These are phyloP conservation scores for Alloplasta piceator DNA, from an alignment of 2,888 invertebrate genomes.

Conservation along the genomic window DNA sequence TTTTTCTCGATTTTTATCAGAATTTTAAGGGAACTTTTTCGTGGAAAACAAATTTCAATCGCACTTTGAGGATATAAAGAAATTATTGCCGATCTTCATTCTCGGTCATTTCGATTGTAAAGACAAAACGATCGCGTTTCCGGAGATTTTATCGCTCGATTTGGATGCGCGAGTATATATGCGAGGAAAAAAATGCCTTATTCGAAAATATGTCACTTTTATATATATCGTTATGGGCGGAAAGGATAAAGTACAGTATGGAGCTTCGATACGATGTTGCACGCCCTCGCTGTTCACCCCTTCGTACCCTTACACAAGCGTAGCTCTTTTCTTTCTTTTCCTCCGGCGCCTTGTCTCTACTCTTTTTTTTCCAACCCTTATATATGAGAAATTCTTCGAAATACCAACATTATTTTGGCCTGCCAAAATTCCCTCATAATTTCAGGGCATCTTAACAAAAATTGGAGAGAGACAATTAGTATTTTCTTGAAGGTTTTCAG, in stretches of 20 bases:
- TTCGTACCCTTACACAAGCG: slow-evolving; percentile 25
- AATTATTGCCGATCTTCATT: slow-evolving; percentile 5
- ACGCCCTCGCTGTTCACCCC: slow-evolving; percentile 67
- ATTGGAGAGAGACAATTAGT: too few species aligned
- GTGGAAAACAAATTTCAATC: too few species aligned
- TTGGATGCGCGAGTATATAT: slow-evolving; percentile 67
- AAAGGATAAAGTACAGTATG: slow-evolving; percentile 58
- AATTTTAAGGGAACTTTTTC: too few species aligned
- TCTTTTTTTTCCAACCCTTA: slow-evolving; percentile 64
- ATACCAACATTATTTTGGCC: too few species aligned
- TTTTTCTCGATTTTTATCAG: too few species aligned
- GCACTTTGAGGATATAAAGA: too few species aligned
- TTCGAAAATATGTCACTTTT: slow-evolving; percentile 75
- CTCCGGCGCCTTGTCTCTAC: slow-evolving; percentile 64
- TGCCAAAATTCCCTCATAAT: too few species aligned
- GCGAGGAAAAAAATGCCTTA: slow-evolving; percentile 69
- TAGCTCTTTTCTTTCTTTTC: slow-evolving; percentile 43
- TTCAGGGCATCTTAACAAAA: too few species aligned
- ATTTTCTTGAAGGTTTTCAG: too few species aligned
- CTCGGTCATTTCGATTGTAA: background rate
- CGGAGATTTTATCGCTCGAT: slow-evolving; percentile 34
- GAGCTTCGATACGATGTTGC: slow-evolving; percentile 71
- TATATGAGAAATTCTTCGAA: too few species aligned
- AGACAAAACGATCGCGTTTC: slow-evolving; percentile 28
- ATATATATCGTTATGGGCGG: slow-evolving; percentile 78